Evolutionary conservation across 35 echinoderm and acorn worm species (phyloP), one percentile per base, ranked within the genome.

Genomic region (Diadema setosum): DNA sequence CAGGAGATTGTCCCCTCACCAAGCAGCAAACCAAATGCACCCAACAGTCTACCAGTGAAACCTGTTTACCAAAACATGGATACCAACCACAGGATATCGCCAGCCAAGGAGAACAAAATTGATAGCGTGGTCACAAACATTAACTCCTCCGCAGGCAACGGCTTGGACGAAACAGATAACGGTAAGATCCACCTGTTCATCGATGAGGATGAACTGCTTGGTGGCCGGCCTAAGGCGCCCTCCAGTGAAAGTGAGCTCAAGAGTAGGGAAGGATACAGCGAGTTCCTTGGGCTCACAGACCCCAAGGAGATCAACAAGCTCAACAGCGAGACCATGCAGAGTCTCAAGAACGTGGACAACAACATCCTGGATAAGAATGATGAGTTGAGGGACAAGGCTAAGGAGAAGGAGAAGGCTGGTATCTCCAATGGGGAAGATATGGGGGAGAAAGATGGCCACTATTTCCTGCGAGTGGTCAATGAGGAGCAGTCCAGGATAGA

Each of bases 381-480:
- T 7, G 30, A 9, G 27, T 12, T 43, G 3, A 36, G 24, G 73
- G 73, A 78, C n/a, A 42, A 42, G 37, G 73, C 9, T 7, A 78
- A 78, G 37, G 73, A 78, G 73, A 26, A 78, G 37, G 73, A 78
- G 37, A 78, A 78, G 21, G 73, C 73, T 56, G 81, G 81, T 25
- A 50, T 83, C 45, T 36, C 8, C 20, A 83, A 56, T 58, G 52
- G 46, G 30, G 87, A 70, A 16, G 87, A 86, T 36, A 43, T 70
- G 24, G 69, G 46, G 21, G 88, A 87, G 40, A 95, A 87, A 46
- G 94, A 96, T 92, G 94, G 94, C 14, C 86, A 85, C 41, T 96
- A 96, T 82, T 96, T 91, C 80, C 16, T 88, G 39, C 58, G 70
- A 30, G 86, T 96, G 49, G 84, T 88, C 25, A 96, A 92, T 26